Evolutionary conservation across 2,888 invertebrate species (phyloP), one percentile per base, ranked within the genome.

Genomic region (Yponomeuta cagnagella): DNA sequence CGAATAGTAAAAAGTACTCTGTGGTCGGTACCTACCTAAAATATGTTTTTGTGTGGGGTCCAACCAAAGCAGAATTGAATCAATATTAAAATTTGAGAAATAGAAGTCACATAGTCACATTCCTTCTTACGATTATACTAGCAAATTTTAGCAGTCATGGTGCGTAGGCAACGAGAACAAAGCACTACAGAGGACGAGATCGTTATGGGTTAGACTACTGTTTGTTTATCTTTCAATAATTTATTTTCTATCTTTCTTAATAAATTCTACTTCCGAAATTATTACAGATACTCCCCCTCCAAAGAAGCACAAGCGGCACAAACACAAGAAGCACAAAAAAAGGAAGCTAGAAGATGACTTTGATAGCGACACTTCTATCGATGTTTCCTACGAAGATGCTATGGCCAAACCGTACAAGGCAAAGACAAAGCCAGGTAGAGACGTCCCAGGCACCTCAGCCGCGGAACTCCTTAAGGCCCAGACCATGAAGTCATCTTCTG

Each of bases 301-400:
- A 74, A 95, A 94, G 78, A 93, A 93, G 74, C 94, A 94, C 77
- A 95, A 94, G 79, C 94, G 93, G 73, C 95, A 95, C 76, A 95
- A 94, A 77, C 95, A 95, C 76, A 95, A 94, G 80, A 92, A 90
- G 71, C 91, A 91, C 74, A 92, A 87, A 78, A 94, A 93, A 77
- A 93, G 93, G 74, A 94, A 92, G 79, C 82, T 89, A 71, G 93
- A 93, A 79, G 85, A 93, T 80, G 89, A 89, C 30, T 88, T 90
- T 71, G 93, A 93, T 30, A 93, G 92, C 73, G 93, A 92, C 72
- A 90, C 93, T 63, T 90, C 92, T 31, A 92, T 93, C 75, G 90
- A 91, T 74, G 91, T 93, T 58, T 88, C 93, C 4, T 88, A 88
- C 69, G 89, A 90, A 75, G 92, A 90, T 76, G 85, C 82, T 15